Evolutionary conservation across 2,797 vertebrate species (phyloP).

Genomic region (Allobates femoralis): DNA sequence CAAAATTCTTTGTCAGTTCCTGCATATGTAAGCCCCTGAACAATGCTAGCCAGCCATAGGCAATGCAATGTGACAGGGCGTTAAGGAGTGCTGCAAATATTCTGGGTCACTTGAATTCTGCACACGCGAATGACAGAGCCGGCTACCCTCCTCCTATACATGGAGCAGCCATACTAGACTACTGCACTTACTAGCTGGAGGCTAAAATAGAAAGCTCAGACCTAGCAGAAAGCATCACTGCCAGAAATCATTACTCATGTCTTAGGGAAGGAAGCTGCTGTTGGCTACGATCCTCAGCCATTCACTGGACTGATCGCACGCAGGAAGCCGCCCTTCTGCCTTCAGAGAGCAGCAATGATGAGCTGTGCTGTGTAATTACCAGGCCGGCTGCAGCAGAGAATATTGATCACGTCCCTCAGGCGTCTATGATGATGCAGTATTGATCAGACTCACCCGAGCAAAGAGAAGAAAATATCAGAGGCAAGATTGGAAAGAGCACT

Average conservation of each 20-base stretch:
- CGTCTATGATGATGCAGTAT: neutral
- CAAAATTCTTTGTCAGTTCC: slow-evolving; percentile 26
- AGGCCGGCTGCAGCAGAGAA: neutral
- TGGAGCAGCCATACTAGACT: neutral
- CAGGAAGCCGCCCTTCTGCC: neutral
- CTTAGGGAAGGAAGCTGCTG: slow-evolving; percentile 37
- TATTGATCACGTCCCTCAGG: neutral
- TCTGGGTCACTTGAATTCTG: slow-evolving; percentile 34
- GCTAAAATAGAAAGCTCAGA: slow-evolving; percentile 54
- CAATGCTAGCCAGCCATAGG: slow-evolving; percentile 37
- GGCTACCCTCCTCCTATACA: slow-evolving; percentile 33
- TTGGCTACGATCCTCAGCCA: slow-evolving; percentile 24
- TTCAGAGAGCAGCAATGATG: neutral
- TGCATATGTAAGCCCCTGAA: slow-evolving; percentile 32
- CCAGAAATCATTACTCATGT: slow-evolving; percentile 59
- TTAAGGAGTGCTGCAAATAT: slow-evolving; percentile 51
- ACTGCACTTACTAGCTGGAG: slow-evolving; percentile 11
- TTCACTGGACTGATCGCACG: neutral
- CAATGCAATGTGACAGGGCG: slow-evolving; percentile 43
- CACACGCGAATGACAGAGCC: neutral
- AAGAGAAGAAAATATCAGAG: neutral
- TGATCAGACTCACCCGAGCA: neutral
- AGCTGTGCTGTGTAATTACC: neutral
- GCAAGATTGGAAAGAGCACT: neutral
- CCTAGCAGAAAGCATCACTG: slow-evolving; percentile 44